Conservation (phyloP, 2,888 invertebrate genomes). For the Cerceris ruficornis region DNA sequence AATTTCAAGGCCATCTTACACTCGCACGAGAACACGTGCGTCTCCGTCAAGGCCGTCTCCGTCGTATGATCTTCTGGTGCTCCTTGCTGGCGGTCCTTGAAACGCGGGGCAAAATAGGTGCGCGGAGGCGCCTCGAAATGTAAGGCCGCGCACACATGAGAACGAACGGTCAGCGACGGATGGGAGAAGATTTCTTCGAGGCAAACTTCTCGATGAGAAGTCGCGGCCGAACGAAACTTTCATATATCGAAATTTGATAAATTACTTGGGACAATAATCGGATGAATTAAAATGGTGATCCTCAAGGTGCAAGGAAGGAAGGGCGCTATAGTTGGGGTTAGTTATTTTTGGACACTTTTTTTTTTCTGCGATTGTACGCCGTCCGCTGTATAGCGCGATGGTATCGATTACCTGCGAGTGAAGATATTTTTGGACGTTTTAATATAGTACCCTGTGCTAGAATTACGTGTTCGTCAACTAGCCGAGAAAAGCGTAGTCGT, state of each 20-base stretch:
- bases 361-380: constrained; percentile 1
- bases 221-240: background rate
- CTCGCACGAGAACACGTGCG: constrained; percentile 52
- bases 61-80: constrained; percentile 49
- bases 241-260: background rate
- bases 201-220: background rate
- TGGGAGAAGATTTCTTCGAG: background rate
- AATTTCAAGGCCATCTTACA: constrained; percentile 51
- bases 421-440: constrained; percentile 43
- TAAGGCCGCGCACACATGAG: background rate
- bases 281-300: no score
- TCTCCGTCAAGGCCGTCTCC: constrained; percentile 36
- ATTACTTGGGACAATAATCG: no score
- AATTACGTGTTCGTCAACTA: constrained; percentile 24
- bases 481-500: no score
- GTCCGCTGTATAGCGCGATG: constrained; percentile 17
- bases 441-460: constrained; percentile 37
- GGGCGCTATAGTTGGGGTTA: background rate
- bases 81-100: constrained; percentile 44
- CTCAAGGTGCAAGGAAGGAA: no score
- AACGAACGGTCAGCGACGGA: background rate
- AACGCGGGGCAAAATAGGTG: constrained; percentile 25
- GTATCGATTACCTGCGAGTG: constrained; percentile 37
- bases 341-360: background rate
- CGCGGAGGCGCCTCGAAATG: constrained; percentile 3